These are phyloP conservation scores for Mamestra configurata DNA, from an alignment of 1,140 invertebrate species.

Conservation along the genomic window DNA sequence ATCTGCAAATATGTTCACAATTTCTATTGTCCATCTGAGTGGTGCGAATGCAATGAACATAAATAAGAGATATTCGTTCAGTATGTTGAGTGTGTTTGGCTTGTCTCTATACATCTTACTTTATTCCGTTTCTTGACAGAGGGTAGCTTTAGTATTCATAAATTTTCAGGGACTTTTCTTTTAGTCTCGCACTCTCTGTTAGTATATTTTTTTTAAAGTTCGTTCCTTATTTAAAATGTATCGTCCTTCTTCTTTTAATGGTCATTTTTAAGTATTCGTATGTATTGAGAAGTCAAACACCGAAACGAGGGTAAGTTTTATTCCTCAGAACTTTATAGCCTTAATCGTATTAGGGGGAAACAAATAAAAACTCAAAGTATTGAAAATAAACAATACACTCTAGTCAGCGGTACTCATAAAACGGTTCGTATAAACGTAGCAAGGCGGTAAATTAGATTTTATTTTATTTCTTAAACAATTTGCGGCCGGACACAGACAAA, in stretches of 20 bases:
- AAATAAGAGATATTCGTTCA: constrained; percentile 76
- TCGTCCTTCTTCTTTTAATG: not conserved
- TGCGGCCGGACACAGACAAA: constrained; percentile 82
- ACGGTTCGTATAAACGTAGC: constrained; percentile 82
- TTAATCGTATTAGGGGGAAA: constrained; percentile 58
- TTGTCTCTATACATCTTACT: constrained; percentile 60
- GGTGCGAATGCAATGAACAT: constrained; percentile 80
- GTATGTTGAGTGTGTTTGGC: constrained; percentile 50
- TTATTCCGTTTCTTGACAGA: constrained; percentile 52
- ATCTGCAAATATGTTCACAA: constrained; percentile 87
- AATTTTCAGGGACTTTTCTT: constrained; percentile 34
- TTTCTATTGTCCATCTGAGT: constrained; percentile 84
- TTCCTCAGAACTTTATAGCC: constrained; percentile 53
- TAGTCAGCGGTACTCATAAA: constrained; percentile 76
- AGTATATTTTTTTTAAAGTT: not conserved
- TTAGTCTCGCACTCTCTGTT: not conserved
- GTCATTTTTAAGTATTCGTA: constrained; percentile 4
- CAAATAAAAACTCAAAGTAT: constrained; percentile 70
- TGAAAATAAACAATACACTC: constrained; percentile 71
- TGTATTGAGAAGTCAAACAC: constrained; percentile 36
- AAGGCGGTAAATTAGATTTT: constrained; percentile 86
- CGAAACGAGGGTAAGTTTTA: constrained; percentile 56
- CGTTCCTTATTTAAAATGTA: not conserved
- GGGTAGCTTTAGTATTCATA: constrained; percentile 52
- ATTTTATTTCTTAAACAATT: constrained; percentile 87